Percentiles rank a stretch among this genome's conserved stretches.
phyloP scores from a whole-genome alignment of 2,888 invertebrate species.

The Creontiades dilutus region DNA sequence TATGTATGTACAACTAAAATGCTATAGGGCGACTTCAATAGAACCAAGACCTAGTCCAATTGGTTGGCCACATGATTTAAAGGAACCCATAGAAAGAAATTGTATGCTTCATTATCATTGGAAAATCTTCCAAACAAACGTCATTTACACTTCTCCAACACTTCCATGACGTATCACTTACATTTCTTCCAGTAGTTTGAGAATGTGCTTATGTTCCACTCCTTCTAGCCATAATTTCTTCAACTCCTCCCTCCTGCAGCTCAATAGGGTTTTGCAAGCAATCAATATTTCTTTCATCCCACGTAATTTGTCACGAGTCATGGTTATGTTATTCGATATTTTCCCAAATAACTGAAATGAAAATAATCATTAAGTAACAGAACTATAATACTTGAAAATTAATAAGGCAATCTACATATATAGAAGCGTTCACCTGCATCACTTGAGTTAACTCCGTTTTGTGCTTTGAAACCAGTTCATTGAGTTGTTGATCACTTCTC shows the following conservation, averaged over 20 bases:
- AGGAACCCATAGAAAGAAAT: too few relatives aligned
- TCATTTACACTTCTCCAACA: too few relatives aligned
- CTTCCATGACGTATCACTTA: constrained; percentile 78
- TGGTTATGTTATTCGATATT: constrained; percentile 87
- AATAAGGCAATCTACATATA: neutral
- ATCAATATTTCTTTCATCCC: constrained; percentile 89
- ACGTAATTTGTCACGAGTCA: constrained; percentile 87
- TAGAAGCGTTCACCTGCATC: constrained; percentile 81
- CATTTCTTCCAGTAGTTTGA: constrained; percentile 94
- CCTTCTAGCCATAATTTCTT: constrained; percentile 96
- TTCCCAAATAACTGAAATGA: constrained; percentile 84
- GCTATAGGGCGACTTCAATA: too few relatives aligned
- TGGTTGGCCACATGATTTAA: too few relatives aligned
- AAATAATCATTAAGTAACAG: neutral
- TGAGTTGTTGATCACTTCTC: constrained; percentile 92
- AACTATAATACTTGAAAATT: neutral
- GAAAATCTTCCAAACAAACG: too few relatives aligned
- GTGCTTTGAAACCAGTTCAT: constrained; percentile 92
- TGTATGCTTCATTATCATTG: too few relatives aligned
- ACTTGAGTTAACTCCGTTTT: constrained; percentile 92
- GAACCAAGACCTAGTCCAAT: too few relatives aligned
- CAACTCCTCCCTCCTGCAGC: constrained; percentile 94
- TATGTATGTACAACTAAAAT: too few relatives aligned
- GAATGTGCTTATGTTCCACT: constrained; percentile 95
- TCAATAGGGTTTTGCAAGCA: constrained; percentile 90